Conservation (phyloP, 23 tunicate species). For the Clavelina lepadiformis region DNA sequence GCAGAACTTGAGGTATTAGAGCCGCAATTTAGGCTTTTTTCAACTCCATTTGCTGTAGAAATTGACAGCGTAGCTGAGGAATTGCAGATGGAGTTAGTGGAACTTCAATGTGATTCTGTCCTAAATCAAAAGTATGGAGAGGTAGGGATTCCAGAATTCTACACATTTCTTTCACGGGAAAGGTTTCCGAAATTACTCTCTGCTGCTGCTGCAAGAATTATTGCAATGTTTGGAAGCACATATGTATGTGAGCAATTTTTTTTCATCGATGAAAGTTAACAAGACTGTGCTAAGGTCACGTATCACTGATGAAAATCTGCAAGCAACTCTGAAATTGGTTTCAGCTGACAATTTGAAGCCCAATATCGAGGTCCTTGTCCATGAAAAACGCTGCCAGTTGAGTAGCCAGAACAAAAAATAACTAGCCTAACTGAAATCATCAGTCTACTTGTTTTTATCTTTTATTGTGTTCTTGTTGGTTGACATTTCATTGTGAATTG, state of each 20-base stretch:
- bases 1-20: constrained; percentile 17
- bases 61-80: constrained; percentile 30
- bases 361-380: constrained; percentile 34
- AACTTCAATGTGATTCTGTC: constrained; percentile 42
- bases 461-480: constrained; percentile 10
- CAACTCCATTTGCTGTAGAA: constrained; percentile 40
- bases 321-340: constrained; percentile 41
- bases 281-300: constrained; percentile 35
- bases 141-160: constrained; percentile 36
- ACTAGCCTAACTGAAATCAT: neutral
- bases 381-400: constrained; percentile 30
- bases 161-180: constrained; percentile 49
- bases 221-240: constrained; percentile 66
- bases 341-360: constrained; percentile 33
- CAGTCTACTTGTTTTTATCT: constrained; percentile 7
- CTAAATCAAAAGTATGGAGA: constrained; percentile 50
- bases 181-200: constrained; percentile 42
- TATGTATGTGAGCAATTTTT: constrained; percentile 60
- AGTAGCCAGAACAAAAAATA: constrained; percentile 23
- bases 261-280: constrained; percentile 35
- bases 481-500: neutral
- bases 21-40: constrained; percentile 30
- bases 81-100: constrained; percentile 49
- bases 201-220: constrained; percentile 33
- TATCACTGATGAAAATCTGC: constrained; percentile 52